Percentiles rank a stretch among this genome's conserved stretches.
Evolutionary conservation across 2,797 vertebrate species (phyloP).

Genomic region (Tympanoctomys barrerae): DNA sequence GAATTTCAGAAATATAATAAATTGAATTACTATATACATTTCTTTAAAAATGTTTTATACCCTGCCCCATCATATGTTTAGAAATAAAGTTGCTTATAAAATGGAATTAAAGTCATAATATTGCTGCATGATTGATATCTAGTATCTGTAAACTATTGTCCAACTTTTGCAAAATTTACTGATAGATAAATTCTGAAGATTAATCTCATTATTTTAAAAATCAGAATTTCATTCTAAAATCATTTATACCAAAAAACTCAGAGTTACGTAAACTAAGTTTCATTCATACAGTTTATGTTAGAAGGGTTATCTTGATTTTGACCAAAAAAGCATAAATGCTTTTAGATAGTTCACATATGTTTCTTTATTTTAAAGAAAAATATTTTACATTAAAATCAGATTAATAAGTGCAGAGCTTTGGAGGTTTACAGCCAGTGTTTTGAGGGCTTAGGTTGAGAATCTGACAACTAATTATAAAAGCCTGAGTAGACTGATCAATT

Average conservation of each 20-base stretch:
- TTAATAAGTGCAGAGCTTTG: slow-evolving; percentile 85
- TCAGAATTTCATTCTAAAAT: not conserved
- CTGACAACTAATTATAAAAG: slow-evolving; percentile 96
- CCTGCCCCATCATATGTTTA: not conserved
- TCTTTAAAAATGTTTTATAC: slow-evolving; percentile 3
- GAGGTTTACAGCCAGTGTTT: slow-evolving; percentile 87
- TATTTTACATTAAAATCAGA: slow-evolving; percentile 83
- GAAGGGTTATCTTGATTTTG: slow-evolving; percentile 48
- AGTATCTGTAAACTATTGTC: not conserved
- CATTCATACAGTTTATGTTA: slow-evolving; percentile 47
- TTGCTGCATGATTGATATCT: not conserved
- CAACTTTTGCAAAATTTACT: not conserved
- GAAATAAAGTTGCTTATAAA: not conserved
- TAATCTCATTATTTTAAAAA: not conserved
- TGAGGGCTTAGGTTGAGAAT: slow-evolving; percentile 92
- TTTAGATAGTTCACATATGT: slow-evolving; percentile 74
- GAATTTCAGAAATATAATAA: not conserved
- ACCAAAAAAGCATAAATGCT: slow-evolving; percentile 72
- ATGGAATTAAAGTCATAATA: not conserved
- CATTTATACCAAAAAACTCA: not conserved
- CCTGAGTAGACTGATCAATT: slow-evolving; percentile 96
- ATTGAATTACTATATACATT: not conserved
- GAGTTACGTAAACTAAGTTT: not conserved
- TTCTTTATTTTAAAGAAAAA: slow-evolving; percentile 45
- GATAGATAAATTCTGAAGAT: slow-evolving; percentile 27